Evolutionary conservation across 2,797 vertebrate species (phyloP), one percentile per base, ranked within the genome.

Genomic region (Thunnus albacares): DNA sequence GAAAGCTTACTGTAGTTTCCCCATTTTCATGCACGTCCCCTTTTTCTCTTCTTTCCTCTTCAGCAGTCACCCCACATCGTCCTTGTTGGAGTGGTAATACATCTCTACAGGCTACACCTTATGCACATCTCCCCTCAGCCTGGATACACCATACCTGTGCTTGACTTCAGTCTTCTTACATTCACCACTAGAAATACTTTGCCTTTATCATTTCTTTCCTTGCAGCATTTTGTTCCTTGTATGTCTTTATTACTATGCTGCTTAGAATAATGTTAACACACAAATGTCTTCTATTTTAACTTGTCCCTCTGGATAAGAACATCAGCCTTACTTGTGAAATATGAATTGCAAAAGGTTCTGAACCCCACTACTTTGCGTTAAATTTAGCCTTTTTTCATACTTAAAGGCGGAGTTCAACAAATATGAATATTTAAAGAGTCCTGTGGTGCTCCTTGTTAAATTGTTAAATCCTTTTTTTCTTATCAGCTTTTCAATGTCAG

Each of bases 391-490:
- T 67, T 68, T 79, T 80, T 60, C 33, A 79, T 33, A 70, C 18
- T 67, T 65, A 5, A 73, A 83, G 80, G 62, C 70, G 75, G 80
- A 84, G 72, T 86, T 89, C 47, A 90, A 26, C 47, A 75, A 58
- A 84, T 71, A 80, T 90, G 67, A 86, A 89, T 91, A 82, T 87
- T 88, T 86, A 74, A 92, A 79, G 24, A 60, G 74, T 77, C 49
- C 64, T 70, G 41, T 74, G 68, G 75, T 57, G 63, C 71, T 55
- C 51, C 81, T 73, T 83, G 85, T 82, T 89, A 81, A 86, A 92
- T 83, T 83, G 75, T 89, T 87, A 84, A 89, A 87, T 75, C n/a
- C n/a, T 5, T 45, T 35, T 24, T 76, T 35, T 79, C n/a, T 57
- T 73, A 71, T 72, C 45, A 60, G 30, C 53, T 75, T 88, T 74